A percentile compares a stretch with the other conserved stretches of the same genome.
Conservation (phyloP, 2,797 vertebrate genomes). For the Pitangus sulphuratus region DNA sequence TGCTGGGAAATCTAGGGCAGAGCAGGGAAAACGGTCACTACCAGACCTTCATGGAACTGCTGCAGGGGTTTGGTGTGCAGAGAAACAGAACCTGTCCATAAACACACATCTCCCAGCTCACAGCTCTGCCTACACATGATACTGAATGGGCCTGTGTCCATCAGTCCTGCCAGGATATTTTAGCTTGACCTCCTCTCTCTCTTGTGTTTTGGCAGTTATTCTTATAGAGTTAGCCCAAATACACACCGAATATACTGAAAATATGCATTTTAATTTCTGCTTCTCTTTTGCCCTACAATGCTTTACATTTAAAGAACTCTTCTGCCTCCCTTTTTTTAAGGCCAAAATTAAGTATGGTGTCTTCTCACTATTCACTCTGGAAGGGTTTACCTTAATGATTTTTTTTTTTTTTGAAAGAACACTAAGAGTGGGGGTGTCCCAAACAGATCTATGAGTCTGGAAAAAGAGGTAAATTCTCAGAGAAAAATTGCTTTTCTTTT, state of each 20-base stretch:
- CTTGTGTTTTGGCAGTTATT: not conserved
- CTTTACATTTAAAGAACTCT: not conserved
- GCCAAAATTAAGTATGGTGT: not conserved
- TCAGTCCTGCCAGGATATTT: not conserved
- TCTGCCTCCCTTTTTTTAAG: not conserved
- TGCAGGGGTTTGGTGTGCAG: accelerated
- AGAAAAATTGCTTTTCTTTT: not conserved
- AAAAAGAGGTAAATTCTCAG: not conserved
- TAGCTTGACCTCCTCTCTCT: not conserved
- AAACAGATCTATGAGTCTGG: not conserved
- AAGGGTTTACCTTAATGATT: not conserved
- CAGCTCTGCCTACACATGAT: not conserved
- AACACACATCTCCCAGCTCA: not conserved
- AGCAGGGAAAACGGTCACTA: not conserved
- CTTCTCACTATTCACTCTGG: not conserved
- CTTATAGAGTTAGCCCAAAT: not conserved
- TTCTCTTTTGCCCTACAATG: not conserved
- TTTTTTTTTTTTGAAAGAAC: not conserved
- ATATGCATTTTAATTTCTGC: not conserved
- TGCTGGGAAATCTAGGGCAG: not conserved
- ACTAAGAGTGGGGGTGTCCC: not conserved
- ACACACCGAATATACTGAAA: not conserved
- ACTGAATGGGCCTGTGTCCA: not conserved
- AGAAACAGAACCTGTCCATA: not conserved
- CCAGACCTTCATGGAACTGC: not conserved